Evolutionary conservation across 2,113 vertebrate genomes (phyloP).

Genomic region (Bos indicus): DNA sequence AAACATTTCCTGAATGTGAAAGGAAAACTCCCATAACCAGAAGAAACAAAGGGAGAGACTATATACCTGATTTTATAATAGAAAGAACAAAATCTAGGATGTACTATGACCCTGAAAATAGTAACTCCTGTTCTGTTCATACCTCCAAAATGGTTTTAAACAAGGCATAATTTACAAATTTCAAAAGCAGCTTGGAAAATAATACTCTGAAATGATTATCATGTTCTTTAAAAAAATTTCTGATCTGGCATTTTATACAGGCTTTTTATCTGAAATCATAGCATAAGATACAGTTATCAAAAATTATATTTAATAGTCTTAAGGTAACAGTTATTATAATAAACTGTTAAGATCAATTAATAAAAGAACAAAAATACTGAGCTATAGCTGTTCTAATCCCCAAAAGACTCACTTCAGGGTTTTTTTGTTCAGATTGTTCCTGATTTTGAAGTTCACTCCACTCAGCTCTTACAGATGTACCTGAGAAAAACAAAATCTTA

Average conservation of each 20-base stretch:
- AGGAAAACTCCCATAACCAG: neutral
- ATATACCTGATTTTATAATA: neutral
- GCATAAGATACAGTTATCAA: neutral
- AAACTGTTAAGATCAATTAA: neutral
- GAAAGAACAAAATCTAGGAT: neutral
- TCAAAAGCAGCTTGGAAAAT: conserved; percentile 27
- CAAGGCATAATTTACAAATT: neutral
- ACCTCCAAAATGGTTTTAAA: neutral
- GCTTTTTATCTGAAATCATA: neutral
- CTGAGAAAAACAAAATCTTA: conserved; percentile 74
- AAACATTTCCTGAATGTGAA: neutral
- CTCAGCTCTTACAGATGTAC: conserved; percentile 77
- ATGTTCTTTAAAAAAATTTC: neutral
- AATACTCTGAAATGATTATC: neutral
- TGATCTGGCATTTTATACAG: neutral
- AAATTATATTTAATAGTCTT: neutral
- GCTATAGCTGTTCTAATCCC: neutral
- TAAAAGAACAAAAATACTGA: neutral
- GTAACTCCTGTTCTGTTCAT: neutral
- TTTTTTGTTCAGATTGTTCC: conserved; percentile 65
- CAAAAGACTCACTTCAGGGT: conserved; percentile 72
- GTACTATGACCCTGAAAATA: neutral
- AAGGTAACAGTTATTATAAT: neutral
- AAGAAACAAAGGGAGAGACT: neutral
- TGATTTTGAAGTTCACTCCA: conserved; percentile 76